Percentiles rank a stretch among this genome's conserved stretches.
phyloP scores from a whole-genome alignment of 2,113 vertebrate species.

The Laterallus jamaicensis region DNA sequence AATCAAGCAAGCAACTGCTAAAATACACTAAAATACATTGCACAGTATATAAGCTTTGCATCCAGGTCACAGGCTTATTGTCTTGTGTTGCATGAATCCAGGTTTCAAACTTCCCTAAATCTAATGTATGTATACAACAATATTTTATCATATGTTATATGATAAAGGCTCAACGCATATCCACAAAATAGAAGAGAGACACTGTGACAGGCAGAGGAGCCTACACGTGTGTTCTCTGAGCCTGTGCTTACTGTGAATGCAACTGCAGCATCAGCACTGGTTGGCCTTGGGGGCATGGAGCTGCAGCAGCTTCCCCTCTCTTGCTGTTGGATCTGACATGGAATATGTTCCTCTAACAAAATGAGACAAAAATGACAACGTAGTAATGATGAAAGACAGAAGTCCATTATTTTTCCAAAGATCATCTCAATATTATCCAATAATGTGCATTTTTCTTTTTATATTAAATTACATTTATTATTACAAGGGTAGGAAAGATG shows the following conservation, averaged over 20 bases:
- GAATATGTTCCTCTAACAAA: not conserved
- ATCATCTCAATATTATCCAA: not conserved
- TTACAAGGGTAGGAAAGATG: not conserved
- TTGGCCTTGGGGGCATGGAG: not conserved
- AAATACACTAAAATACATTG: not conserved
- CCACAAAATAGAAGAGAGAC: not conserved
- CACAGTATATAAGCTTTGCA: not conserved
- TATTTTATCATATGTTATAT: not conserved
- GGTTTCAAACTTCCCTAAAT: not conserved
- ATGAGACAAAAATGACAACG: not conserved
- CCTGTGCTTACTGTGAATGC: not conserved
- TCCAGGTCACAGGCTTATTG: not conserved
- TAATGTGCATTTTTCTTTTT: not conserved
- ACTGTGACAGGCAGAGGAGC: not conserved
- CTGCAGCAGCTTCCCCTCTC: not conserved
- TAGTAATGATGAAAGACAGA: not conserved
- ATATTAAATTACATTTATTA: not conserved
- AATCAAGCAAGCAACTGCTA: not conserved
- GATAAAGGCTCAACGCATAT: not conserved
- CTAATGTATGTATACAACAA: not conserved
- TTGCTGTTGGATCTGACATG: fast-evolving
- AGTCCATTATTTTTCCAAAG: not conserved
- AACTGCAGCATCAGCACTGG: not conserved
- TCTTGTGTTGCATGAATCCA: not conserved
- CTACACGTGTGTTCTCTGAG: fast-evolving